These are phyloP conservation scores for Cheilosia grossa DNA, from an alignment of 2,888 invertebrate genomes.

Conservation along the genomic window DNA sequence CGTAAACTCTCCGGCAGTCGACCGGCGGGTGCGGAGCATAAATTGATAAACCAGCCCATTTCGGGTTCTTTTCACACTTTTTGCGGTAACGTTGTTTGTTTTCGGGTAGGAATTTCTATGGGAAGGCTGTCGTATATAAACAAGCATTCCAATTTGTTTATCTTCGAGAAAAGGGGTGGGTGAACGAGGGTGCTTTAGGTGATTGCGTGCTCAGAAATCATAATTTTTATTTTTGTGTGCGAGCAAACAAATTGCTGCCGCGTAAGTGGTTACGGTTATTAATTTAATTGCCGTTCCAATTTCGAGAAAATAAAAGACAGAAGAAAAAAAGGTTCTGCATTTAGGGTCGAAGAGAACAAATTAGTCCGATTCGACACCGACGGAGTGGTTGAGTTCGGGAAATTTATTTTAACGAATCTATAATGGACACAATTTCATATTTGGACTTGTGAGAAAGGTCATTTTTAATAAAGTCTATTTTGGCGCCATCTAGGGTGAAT, in stretches of 20 bases:
- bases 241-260: conserved; percentile 49
- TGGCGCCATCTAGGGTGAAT: no score
- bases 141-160: conserved; percentile 68
- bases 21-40: conserved; percentile 40
- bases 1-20: conserved; percentile 51
- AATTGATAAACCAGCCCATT: conserved; percentile 74
- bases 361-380: background rate
- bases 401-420: background rate
- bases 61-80: conserved; percentile 65
- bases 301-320: conserved; percentile 4
- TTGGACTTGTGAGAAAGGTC: no score
- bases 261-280: conserved; percentile 71
- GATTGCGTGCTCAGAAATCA: conserved; percentile 70
- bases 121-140: conserved; percentile 45
- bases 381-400: background rate
- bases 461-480: no score
- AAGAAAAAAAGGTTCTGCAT: conserved; percentile 32
- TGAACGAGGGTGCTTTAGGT: conserved; percentile 11
- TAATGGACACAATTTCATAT: background rate
- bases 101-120: background rate
- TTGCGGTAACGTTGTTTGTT: background rate
- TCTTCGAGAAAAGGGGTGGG: conserved; percentile 47
- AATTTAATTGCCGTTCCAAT: conserved; percentile 62
- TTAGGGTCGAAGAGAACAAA: conserved; percentile 36
- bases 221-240: conserved; percentile 54